These are phyloP conservation scores for Luffia ferchaultella DNA, from an alignment of 2,888 invertebrate species.

Conservation along the genomic window DNA sequence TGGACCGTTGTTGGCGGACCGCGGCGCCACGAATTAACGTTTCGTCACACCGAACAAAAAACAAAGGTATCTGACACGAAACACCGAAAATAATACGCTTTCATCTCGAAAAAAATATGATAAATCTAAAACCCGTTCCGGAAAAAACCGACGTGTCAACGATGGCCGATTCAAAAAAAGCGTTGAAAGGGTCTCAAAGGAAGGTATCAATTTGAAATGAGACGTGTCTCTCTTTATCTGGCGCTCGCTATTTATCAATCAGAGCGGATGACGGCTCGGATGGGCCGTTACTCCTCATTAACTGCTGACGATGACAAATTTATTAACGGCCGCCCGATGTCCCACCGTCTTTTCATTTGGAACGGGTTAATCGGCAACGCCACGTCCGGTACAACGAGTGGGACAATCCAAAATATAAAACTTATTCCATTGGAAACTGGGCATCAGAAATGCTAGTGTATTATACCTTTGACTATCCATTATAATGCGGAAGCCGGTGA, in stretches of 20 bases:
- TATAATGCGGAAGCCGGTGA: too few relatives aligned
- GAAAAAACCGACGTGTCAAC: constrained; percentile 1
- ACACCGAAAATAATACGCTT: constrained; percentile 20
- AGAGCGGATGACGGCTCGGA: constrained; percentile 5
- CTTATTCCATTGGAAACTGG: too few relatives aligned
- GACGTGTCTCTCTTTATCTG: constrained; percentile 5
- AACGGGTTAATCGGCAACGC: constrained; percentile 10
- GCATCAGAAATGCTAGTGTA: too few relatives aligned
- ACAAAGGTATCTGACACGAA: not conserved
- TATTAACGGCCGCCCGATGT: constrained; percentile 18
- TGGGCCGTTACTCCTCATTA: constrained; percentile 9
- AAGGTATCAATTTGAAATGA: constrained; percentile 14
- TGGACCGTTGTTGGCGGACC: not conserved
- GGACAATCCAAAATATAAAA: too few relatives aligned
- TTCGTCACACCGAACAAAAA: constrained; percentile 17
- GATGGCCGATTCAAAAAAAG: constrained; percentile 21
- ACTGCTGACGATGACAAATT: constrained; percentile 25
- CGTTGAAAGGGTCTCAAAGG: constrained; percentile 29
- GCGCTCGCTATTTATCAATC: constrained; percentile 9
- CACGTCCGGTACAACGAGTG: constrained; percentile 4
- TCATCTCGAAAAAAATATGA: constrained; percentile 39
- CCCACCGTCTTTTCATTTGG: constrained; percentile 10
- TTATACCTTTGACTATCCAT: too few relatives aligned
- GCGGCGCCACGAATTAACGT: not conserved
- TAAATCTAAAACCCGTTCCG: constrained; percentile 20